Conservation (phyloP, 1,140 invertebrate genomes). For the Eurosta solidaginis region DNA sequence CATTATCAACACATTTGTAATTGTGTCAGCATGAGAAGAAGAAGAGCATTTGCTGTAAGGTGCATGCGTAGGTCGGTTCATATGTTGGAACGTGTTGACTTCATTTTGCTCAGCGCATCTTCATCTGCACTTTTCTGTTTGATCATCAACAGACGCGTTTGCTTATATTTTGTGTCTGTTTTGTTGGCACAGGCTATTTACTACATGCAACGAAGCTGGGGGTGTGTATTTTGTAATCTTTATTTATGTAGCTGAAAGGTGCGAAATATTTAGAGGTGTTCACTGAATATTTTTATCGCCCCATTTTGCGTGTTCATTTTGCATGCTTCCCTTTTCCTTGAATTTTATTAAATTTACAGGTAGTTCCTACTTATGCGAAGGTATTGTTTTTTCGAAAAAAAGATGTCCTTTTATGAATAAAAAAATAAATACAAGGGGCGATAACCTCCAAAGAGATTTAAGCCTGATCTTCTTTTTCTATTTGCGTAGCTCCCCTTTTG, state of each 20-base stretch:
- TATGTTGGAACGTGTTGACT: background rate
- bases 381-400: no score
- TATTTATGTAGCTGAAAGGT: conserved; percentile 21
- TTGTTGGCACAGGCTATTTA: background rate
- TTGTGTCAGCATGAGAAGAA: conserved; percentile 3
- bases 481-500: no score
- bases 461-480: no score
- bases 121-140: background rate
- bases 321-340: no score
- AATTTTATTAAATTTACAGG: no score
- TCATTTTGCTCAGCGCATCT: background rate
- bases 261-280: conserved; percentile 21
- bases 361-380: no score
- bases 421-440: no score
- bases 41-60: background rate
- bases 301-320: background rate
- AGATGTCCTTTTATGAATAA: no score
- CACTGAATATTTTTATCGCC: conserved; percentile 1
- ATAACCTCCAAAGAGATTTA: no score
- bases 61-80: background rate
- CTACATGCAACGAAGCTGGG: no score
- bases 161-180: background rate
- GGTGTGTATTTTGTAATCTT: conserved; percentile 7
- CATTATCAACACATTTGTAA: conserved; percentile 17
- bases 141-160: background rate